Base-by-base conservation (phyloP, 2,797 vertebrate genomes). In the Aselliscus stoliczkanus region DNA sequence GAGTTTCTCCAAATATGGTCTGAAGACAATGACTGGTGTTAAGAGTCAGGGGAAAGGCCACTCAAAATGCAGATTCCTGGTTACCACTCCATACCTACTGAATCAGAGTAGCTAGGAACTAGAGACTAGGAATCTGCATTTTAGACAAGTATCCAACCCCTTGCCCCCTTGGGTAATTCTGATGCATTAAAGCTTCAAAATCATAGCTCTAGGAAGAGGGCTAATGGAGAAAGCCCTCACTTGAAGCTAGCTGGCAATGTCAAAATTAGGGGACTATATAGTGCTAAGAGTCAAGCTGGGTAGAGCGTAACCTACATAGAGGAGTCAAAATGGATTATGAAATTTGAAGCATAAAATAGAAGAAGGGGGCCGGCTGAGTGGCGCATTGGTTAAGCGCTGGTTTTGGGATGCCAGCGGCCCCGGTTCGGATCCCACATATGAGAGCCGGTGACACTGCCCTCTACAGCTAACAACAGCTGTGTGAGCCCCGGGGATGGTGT, bases 171-270 rank as follows among this genome's bases (percentile, higher is more conserved):
- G n/a, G 34, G 34, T 88, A 91, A 96, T 88, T 88, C 62, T 75
- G 54, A 93, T 50, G 15, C 12, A 87, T 54, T 82, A 79, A 92
- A 92, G 88, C 60, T 96, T 94, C 37, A 93, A 90, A 95, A 88
- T 70, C 39, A 12, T 2, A 77, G 37, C 18, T 83, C 52, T 39
- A 65, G 1, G 1, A 88, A 84, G n/a, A 87, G 27, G 4, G 37
- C 4, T 86, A 81, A 54, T 31, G 5, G 54, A 91, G 11, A 25
- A 95, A 93, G 42, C 27, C 27, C 12, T 60, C 67, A 87, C 27
- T 60, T 80, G 47, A 87, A 79, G 18, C 27, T 85, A 14, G 56
- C 25, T 94, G 37, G 23, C 82, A 95, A 58, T n/a, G 56, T 93
- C 50, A 88, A 92, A 93, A 75, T 83, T 31, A 93, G 17, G 31